Evolutionary conservation across 2,113 vertebrate genomes (phyloP).

Genomic region (human): DNA sequence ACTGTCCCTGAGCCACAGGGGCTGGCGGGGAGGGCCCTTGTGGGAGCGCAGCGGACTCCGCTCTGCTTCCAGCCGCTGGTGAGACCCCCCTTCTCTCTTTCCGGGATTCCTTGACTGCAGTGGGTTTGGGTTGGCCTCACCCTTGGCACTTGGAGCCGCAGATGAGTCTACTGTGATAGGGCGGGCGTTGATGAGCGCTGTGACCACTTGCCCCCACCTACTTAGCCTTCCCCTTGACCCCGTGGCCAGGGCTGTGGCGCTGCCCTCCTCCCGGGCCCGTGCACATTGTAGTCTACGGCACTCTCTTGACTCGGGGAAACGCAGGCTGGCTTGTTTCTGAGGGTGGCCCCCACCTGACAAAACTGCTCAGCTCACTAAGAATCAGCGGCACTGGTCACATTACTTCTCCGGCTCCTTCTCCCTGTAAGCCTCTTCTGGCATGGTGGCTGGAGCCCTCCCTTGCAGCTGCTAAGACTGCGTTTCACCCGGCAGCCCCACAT

Average conservation of each 20-base stretch:
- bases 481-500: too few relatives aligned
- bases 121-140: neutral
- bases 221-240: neutral
- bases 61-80: too few relatives aligned
- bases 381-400: accelerated
- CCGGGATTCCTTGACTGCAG: neutral
- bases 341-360: neutral
- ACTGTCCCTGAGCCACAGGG: neutral
- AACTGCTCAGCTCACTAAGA: neutral
- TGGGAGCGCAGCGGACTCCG: neutral
- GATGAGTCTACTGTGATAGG: neutral
- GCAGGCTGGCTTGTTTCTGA: neutral
- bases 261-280: neutral
- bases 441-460: neutral
- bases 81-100: neutral
- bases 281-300: neutral
- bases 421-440: too few relatives aligned
- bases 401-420: neutral
- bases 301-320: neutral
- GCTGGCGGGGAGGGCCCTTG: neutral
- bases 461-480: neutral
- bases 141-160: accelerated
- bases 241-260: neutral
- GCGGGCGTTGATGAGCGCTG: neutral
- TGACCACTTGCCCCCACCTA: too few relatives aligned